Evolutionary conservation across 2,797 vertebrate genomes (phyloP).

Genomic region (Takifugu rubripes): DNA sequence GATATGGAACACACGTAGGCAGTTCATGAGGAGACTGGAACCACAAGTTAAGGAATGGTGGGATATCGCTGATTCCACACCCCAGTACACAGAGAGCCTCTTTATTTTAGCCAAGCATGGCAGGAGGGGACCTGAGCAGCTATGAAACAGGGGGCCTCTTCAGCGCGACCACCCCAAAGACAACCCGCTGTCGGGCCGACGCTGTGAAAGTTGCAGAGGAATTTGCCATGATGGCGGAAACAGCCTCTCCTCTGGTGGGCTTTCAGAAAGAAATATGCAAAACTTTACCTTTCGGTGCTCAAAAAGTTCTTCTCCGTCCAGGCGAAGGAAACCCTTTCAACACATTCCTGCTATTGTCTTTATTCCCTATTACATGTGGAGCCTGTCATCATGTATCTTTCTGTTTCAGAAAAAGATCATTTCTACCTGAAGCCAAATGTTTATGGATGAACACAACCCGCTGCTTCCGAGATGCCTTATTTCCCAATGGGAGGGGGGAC

Average conservation of each 20-base stretch:
- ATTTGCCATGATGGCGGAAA: constrained; percentile 73
- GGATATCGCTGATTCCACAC: constrained; percentile 45
- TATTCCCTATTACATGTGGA: constrained; percentile 15
- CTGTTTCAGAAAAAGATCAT: constrained; percentile 14
- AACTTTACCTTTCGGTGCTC: constrained; percentile 62
- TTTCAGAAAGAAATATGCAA: constrained; percentile 57
- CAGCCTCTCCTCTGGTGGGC: constrained; percentile 69
- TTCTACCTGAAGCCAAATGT: constrained; percentile 32
- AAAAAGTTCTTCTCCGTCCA: constrained; percentile 45
- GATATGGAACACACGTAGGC: constrained; percentile 12
- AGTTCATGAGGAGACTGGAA: constrained; percentile 29
- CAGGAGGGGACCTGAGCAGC: constrained; percentile 51
- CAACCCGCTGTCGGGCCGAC: constrained; percentile 48
- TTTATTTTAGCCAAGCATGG: constrained; percentile 62
- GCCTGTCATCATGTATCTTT: constrained; percentile 14
- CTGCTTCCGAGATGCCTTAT: constrained; percentile 42
- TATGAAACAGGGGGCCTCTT: constrained; percentile 58
- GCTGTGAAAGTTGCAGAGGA: constrained; percentile 60
- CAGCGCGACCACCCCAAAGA: constrained; percentile 65
- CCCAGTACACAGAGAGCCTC: constrained; percentile 61
- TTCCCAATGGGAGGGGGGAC: constrained; percentile 37
- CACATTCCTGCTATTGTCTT: constrained; percentile 36
- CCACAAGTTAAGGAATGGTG: constrained; percentile 43
- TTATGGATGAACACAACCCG: constrained; percentile 43
- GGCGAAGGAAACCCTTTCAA: constrained; percentile 38